Evolutionary conservation across 2,888 invertebrate species (phyloP), one percentile per base, ranked within the genome.

Genomic region (Lumbricus terrestris): DNA sequence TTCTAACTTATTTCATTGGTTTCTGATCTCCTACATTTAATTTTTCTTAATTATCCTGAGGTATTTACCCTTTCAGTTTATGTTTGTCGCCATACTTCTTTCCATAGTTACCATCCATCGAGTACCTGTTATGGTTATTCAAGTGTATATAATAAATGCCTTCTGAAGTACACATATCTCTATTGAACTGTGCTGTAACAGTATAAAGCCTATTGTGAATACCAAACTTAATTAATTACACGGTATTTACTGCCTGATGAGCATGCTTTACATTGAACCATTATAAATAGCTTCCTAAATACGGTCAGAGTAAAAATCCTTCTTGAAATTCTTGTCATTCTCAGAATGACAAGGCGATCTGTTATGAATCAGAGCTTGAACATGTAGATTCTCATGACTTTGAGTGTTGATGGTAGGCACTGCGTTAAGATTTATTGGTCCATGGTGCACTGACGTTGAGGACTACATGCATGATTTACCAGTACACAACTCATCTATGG

Each of bases 21-120:
- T 29, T 29, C 1, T 69, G 69, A 16, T n/a, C n/a, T 40, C 69
- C 16, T 69, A n/a, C 8, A 1, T 8, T 69, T 69, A n/a, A n/a
- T 69, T 29, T 16, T 69, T 47, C 47, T 47, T n/a, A 69, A n/a
- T 15, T 69, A 69, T 69, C 13, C 69, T n/a, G 8, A 4, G n/a
- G 16, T 16, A n/a, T 16, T 47, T 23, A 47, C 2, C 69, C 29
- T 5, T 69, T 69, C 8, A 69, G 69, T 5, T 69, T 69, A 69
- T 69, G n/a, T 69, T n/a, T 69, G 69, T 69, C n/a, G n/a, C 69
- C n/a, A 69, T n/a, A n/a, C 69, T n/a, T n/a, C 69, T 69, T 69
- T 69, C 13, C 23, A n/a, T n/a, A n/a, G n/a, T 47, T 20, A 18
- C n/a, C n/a, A n/a, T 18, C 47, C 20, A 47, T 47, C 3, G 15